Percentiles rank a stretch among this genome's conserved stretches.
Evolutionary conservation across 2,113 vertebrate genomes (phyloP).

Genomic region (Elachura formosa): DNA sequence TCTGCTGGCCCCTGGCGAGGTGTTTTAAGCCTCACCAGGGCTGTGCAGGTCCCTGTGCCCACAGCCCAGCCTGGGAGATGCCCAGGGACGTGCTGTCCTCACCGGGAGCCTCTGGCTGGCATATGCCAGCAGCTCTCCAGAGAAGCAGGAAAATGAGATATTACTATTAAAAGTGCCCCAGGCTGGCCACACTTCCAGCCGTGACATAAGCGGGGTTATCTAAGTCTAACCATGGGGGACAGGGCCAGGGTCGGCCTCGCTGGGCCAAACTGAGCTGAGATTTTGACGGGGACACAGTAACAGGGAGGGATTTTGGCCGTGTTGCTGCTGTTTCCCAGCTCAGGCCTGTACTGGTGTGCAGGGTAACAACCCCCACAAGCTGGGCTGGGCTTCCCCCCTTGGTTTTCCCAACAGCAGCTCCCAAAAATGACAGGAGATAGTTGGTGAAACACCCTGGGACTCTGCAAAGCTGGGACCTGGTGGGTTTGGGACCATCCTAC

Average conservation of each 20-base stretch:
- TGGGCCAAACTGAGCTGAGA: background rate
- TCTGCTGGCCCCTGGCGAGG: background rate
- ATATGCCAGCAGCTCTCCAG: background rate
- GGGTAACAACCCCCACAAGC: background rate
- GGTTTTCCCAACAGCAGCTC: background rate
- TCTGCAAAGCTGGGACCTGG: rapidly evolving
- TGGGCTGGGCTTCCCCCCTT: background rate
- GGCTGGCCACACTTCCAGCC: background rate
- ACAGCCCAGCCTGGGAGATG: background rate
- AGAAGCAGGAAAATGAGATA: conserved; percentile 10
- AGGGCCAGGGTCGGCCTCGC: background rate
- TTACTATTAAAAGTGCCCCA: conserved; percentile 49
- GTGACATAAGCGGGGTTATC: conserved; percentile 30
- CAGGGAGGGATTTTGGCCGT: background rate
- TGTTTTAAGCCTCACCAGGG: background rate
- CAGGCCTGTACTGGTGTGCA: background rate
- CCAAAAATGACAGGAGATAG: rapidly evolving
- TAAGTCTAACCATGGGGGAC: background rate
- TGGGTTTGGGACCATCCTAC: background rate
- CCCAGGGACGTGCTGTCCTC: background rate
- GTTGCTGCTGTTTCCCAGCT: background rate
- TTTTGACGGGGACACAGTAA: background rate
- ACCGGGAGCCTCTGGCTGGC: background rate
- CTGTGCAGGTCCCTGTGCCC: background rate
- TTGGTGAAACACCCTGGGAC: background rate